A percentile compares a stretch with the other conserved stretches of the same genome.
phyloP scores from a whole-genome alignment of 2,113 vertebrate genomes.

The Oncorhynchus nerka region DNA sequence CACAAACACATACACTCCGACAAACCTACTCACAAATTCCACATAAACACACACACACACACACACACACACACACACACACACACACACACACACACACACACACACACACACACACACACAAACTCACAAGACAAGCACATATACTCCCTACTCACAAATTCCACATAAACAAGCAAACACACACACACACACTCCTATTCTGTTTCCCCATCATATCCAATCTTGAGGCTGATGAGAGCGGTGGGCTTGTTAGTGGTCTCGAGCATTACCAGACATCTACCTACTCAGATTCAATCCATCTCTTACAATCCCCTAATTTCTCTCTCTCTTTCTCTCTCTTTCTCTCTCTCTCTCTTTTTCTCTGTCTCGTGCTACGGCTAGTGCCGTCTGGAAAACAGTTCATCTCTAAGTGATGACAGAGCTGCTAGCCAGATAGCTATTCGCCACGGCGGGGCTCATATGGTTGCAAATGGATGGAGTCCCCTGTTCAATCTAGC shows the following conservation, averaged over 20 bases:
- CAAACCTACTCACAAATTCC: too few relatives aligned
- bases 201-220: slow-evolving; percentile 30
- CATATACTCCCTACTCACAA: not conserved
- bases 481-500: slow-evolving; percentile 48
- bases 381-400: slow-evolving; percentile 39
- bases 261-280: slow-evolving; percentile 26
- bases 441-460: slow-evolving; percentile 29
- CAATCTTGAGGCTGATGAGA: slow-evolving; percentile 41
- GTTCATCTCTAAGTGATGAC: slow-evolving; percentile 50
- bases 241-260: slow-evolving; percentile 38
- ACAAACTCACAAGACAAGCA: too few relatives aligned
- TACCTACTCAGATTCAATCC: slow-evolving; percentile 28
- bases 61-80: not conserved
- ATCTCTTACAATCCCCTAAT: slow-evolving; percentile 17
- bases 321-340: not conserved
- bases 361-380: not conserved
- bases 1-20: too few relatives aligned
- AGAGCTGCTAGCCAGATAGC: slow-evolving; percentile 9
- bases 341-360: not conserved
- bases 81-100: too few relatives aligned
- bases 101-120: too few relatives aligned
- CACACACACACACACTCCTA: not conserved
- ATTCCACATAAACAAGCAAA: not conserved
- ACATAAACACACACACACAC: not conserved
- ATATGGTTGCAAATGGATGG: slow-evolving; percentile 43